Conservation (phyloP, 2,113 vertebrate genomes). For the Formicarius rufipectus region DNA sequence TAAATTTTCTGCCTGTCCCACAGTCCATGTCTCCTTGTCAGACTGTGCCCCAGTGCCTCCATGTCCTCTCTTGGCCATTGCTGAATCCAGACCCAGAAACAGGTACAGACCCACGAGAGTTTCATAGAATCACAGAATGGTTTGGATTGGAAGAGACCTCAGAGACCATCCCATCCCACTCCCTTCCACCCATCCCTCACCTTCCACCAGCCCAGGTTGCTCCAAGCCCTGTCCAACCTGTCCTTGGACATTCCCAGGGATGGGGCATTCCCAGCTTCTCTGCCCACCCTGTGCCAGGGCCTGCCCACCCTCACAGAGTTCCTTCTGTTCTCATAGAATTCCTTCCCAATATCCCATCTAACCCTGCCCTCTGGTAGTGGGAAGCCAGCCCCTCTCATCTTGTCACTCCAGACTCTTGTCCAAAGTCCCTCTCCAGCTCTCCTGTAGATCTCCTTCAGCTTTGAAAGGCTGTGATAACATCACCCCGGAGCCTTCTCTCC, state of each 20-base stretch:
- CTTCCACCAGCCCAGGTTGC: accelerated
- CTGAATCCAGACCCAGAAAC: not conserved
- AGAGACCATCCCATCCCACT: not conserved
- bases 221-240: accelerated
- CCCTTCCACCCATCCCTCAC: not conserved
- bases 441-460: not conserved
- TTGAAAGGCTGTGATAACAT: not conserved
- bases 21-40: not conserved
- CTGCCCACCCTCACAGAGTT: accelerated
- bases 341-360: not conserved
- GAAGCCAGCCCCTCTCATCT: not conserved
- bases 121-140: not conserved
- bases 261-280: not conserved
- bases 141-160: not conserved
- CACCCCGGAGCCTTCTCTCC: not conserved
- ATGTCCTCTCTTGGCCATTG: not conserved
- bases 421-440: not conserved
- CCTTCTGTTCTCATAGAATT: too few relatives aligned
- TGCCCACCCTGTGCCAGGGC: not conserved
- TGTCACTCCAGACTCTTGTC: not conserved
- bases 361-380: not conserved
- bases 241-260: not conserved
- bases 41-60: not conserved
- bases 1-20: not conserved
- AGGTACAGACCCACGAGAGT: accelerated